These are phyloP conservation scores for Andinoacara biseriatus DNA, from an alignment of 2,113 vertebrate species.

Conservation along the genomic window DNA sequence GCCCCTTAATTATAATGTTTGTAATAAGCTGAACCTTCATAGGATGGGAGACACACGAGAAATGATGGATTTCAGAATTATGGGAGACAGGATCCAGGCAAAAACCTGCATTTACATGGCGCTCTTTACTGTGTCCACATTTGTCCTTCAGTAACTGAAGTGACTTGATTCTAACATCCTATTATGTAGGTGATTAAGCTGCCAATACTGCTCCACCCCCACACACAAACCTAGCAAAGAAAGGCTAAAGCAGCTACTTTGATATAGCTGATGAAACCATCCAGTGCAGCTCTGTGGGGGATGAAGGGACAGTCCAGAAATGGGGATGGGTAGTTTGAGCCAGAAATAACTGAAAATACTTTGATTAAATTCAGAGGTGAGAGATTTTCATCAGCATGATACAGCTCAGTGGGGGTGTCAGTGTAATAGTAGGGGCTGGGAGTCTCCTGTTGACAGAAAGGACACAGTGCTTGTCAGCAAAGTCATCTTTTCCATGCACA, in stretches of 20 bases:
- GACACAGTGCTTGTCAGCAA: constrained; percentile 78
- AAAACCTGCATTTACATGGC: not conserved
- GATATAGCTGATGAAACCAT: constrained; percentile 44
- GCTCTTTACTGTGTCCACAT: constrained; percentile 1
- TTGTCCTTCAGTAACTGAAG: constrained; percentile 43
- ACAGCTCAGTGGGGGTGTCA: constrained; percentile 48
- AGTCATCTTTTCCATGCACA: constrained; percentile 73
- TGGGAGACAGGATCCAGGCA: not conserved
- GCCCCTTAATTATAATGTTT: constrained; percentile 35
- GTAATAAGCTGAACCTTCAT: constrained; percentile 38
- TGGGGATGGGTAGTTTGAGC: constrained; percentile 28
- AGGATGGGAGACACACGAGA: not conserved
- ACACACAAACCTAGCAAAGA: constrained; percentile 15
- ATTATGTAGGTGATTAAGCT: constrained; percentile 52
- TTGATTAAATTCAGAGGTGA: constrained; percentile 70
- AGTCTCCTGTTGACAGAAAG: constrained; percentile 66
- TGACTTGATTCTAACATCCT: constrained; percentile 19
- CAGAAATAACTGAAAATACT: constrained; percentile 58
- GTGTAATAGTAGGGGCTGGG: constrained; percentile 34
- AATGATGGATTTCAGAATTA: constrained; percentile 3
- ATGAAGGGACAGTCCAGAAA: constrained; percentile 13
- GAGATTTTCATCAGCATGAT: constrained; percentile 70
- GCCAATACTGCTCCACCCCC: constrained; percentile 27
- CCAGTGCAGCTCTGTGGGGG: constrained; percentile 22
- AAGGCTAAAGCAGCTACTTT: constrained; percentile 31